phyloP scores from a whole-genome alignment of 2,888 invertebrate species.

The Megalurothrips usitatus region DNA sequence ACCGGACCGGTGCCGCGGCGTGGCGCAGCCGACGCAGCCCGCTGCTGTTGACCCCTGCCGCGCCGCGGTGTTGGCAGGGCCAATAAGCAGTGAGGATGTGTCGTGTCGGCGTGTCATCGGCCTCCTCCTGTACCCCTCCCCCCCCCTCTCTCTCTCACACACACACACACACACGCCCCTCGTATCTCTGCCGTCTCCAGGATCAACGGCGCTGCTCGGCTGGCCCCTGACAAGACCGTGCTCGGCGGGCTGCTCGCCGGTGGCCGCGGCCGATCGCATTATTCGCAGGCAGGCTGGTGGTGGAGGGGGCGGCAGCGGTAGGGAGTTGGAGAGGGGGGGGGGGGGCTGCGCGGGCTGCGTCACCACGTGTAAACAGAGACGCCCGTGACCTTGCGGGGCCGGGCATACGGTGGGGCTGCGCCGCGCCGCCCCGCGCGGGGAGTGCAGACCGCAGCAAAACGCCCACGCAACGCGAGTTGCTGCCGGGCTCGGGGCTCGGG shows the following conservation, averaged over 20 bases:
- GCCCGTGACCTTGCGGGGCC: conserved; percentile 13
- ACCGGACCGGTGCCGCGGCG: neutral
- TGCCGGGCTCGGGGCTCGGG: no score
- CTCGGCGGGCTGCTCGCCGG: neutral
- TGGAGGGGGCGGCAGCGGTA: neutral
- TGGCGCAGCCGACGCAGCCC: no score
- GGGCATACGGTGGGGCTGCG: neutral
- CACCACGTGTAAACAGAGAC: conserved; percentile 16
- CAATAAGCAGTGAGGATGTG: no score
- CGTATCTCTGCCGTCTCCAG: no score
- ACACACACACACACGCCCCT: neutral
- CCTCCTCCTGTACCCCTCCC: neutral
- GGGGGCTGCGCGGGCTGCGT: neutral
- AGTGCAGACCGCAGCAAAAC: no score
- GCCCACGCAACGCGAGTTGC: no score
- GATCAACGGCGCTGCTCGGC: neutral
- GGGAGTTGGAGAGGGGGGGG: neutral
- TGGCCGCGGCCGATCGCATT: neutral
- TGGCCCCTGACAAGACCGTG: neutral
- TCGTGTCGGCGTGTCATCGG: no score
- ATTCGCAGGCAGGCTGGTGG: neutral
- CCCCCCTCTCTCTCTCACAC: no score
- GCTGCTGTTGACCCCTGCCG: no score
- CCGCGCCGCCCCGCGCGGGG: neutral
- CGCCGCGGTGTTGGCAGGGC: no score